Evolutionary conservation across 2,888 invertebrate genomes (phyloP).

Genomic region (Cheilosia vernalis): DNA sequence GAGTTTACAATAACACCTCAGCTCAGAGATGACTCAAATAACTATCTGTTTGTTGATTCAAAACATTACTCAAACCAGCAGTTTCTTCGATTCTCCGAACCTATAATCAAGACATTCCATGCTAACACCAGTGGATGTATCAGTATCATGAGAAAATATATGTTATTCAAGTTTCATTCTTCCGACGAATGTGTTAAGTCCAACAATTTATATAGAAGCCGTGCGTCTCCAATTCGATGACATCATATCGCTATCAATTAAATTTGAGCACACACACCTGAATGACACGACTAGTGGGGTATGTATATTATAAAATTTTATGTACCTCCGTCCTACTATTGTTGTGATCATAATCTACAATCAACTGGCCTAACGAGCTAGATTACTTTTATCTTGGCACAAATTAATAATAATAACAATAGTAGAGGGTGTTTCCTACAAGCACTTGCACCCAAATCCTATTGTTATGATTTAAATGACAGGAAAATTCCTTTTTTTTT

Average conservation of each 20-base stretch:
- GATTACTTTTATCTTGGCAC: constrained; percentile 28
- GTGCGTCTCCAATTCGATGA: constrained; percentile 58
- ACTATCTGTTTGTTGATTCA: background rate
- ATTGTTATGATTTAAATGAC: background rate
- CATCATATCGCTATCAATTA: constrained; percentile 59
- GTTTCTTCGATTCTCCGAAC: constrained; percentile 34
- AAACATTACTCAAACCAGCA: constrained; percentile 19
- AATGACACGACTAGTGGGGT: constrained; percentile 12
- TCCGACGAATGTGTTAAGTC: constrained; percentile 31
- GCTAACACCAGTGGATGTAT: background rate
- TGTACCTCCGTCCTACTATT: background rate
- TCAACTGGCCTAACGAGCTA: constrained; percentile 6
- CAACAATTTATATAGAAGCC: constrained; percentile 33
- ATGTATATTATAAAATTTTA: background rate
- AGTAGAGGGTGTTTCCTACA: constrained; percentile 40
- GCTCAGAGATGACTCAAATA: constrained; percentile 12
- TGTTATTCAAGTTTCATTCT: constrained; percentile 36
- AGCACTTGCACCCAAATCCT: background rate
- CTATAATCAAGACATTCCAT: constrained; percentile 26
- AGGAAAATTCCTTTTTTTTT: constrained; percentile 17
- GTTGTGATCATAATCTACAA: constrained; percentile 2
- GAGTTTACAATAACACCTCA: background rate
- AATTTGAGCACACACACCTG: constrained; percentile 40
- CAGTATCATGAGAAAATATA: background rate
- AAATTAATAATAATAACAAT: constrained; percentile 42